A percentile compares a stretch with the other conserved stretches of the same genome.
Conservation (phyloP, 2,113 vertebrate genomes). For the Strix uralensis region DNA sequence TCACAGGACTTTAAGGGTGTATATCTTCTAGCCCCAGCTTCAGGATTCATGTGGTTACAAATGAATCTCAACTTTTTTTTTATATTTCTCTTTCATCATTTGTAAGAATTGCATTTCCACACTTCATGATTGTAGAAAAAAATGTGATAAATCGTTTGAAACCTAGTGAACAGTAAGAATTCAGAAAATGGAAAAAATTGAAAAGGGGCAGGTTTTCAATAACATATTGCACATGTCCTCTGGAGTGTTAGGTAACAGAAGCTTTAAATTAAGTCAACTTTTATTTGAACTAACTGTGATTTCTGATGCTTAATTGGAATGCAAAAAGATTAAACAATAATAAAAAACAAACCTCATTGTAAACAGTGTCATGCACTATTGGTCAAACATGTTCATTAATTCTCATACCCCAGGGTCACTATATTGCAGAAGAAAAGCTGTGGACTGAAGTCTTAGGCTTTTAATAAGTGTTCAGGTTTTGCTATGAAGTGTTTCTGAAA, state of each 20-base stretch:
- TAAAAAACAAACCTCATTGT: background rate
- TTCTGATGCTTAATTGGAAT: slow-evolving; percentile 4
- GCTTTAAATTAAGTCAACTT: slow-evolving; percentile 47
- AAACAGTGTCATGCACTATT: background rate
- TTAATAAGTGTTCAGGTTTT: background rate
- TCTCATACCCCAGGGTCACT: background rate
- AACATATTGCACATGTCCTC: background rate
- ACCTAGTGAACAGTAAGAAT: background rate
- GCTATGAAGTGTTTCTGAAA: slow-evolving; percentile 2
- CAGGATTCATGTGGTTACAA: background rate
- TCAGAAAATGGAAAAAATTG: background rate
- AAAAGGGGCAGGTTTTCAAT: background rate
- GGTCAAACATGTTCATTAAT: background rate
- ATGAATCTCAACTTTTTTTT: background rate
- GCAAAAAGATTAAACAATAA: slow-evolving; percentile 17
- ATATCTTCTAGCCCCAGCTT: background rate
- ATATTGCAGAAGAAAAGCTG: background rate
- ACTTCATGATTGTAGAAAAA: background rate
- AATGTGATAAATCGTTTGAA: background rate
- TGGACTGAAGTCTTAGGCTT: background rate
- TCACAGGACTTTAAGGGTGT: background rate
- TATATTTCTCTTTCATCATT: background rate
- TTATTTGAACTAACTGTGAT: slow-evolving; percentile 9
- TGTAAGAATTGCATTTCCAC: background rate
- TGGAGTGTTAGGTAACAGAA: background rate